Evolutionary conservation across 2,888 invertebrate species (phyloP), one percentile per base, ranked within the genome.

Genomic region (Drosophila falleni): DNA sequence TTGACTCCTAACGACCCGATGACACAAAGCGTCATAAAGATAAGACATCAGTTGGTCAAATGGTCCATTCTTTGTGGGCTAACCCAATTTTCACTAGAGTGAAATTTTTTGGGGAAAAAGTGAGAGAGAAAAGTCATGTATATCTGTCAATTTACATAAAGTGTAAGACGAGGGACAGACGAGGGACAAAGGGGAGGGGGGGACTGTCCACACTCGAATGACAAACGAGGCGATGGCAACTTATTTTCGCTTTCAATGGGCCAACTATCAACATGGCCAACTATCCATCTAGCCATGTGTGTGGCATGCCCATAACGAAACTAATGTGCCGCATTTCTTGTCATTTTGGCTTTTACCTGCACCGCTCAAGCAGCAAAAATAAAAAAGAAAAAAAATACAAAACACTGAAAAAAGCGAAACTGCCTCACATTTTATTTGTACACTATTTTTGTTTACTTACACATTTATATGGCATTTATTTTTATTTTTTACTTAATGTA

Each of bases 11-110:
- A 16, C 77, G 72, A 66, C 67, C 63, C 55, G 74, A 49, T 76
- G 76, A 76, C 76, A 78, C 77, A 77, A 77, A 74, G 71, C 41
- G 19, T 41, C 74, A 60, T 78, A 33, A 65, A 66, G 74, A 64
- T 69, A 51, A 51, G 11, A 26, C n/a, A 73, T 77, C 75, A 39
- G 26, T 62, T 42, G 9, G 26, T 23, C 33, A 35, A 46, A 37
- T 55, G 33, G 11, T 39, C 39, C 59, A 39, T 66, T 67, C 47
- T 64, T 35, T 59, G 33, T 53, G 31, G 44, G 37, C 62, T 67
- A 87, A 83, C 89, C 84, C 79, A 87, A 89, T 87, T 85, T 85
- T 89, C 84, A 87, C 84, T 60, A 11, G 67, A 68, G 79, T 72
- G 89, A 89, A 85, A 85, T 78, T 81, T 86, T 72, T 71, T 37